Evolutionary conservation across 2,888 invertebrate genomes (phyloP).

Genomic region (Acronicta alni): DNA sequence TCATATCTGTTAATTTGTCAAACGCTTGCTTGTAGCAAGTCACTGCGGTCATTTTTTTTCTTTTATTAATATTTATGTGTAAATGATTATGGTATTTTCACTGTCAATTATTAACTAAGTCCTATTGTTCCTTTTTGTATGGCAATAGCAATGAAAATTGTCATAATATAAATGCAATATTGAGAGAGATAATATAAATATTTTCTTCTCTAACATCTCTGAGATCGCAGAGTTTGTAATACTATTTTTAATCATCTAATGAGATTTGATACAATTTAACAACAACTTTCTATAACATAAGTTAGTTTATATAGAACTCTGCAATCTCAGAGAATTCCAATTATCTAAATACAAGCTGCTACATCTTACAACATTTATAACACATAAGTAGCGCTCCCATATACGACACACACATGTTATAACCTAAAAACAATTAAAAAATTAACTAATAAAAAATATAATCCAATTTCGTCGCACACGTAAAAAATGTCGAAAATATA

Average conservation of each 20-base stretch:
- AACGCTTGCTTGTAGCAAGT: too few species aligned
- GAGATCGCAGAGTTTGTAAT: conserved; percentile 37
- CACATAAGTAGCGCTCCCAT: conserved; percentile 37
- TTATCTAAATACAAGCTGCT: conserved; percentile 30
- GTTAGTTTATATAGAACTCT: conserved; percentile 28
- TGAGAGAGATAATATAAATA: conserved; percentile 16
- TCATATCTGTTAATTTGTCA: background rate
- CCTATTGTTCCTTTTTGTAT: conserved; percentile 31
- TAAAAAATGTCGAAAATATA: conserved; percentile 51
- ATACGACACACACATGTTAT: conserved; percentile 42
- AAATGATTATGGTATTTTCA: conserved; percentile 15
- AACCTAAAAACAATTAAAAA: conserved; percentile 22
- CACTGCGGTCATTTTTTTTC: too few species aligned
- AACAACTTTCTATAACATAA: conserved; percentile 51
- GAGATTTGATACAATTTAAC: conserved; percentile 55
- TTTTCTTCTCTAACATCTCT: conserved; percentile 17
- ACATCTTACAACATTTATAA: conserved; percentile 28
- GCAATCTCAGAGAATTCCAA: conserved; percentile 34
- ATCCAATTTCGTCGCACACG: conserved; percentile 22
- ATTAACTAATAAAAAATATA: conserved; percentile 40
- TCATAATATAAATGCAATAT: conserved; percentile 54
- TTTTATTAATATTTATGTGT: background rate
- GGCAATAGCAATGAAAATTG: conserved; percentile 31
- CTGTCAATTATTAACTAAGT: conserved; percentile 24
- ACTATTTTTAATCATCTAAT: conserved; percentile 44